Evolutionary conservation across 2,888 invertebrate species (phyloP).

Genomic region (Myopa testacea): DNA sequence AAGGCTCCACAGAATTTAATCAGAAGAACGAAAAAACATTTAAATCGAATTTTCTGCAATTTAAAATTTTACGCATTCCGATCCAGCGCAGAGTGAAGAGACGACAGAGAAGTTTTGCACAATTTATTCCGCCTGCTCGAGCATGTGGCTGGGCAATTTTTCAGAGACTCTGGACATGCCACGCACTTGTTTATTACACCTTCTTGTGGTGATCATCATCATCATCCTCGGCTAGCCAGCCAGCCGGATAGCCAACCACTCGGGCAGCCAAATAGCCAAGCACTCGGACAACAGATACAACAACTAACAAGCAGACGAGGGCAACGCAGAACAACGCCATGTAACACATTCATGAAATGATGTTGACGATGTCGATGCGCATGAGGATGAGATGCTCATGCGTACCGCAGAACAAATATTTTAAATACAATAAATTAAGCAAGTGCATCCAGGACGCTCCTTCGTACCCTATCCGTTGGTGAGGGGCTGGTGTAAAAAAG

Average conservation of each 20-base stretch:
- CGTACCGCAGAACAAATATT: conserved; percentile 37
- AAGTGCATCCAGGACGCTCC: conserved; percentile 15
- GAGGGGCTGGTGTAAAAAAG: neutral
- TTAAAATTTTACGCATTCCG: conserved; percentile 36
- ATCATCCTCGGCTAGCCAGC: neutral
- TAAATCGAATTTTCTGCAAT: conserved; percentile 32
- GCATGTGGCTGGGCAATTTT: conserved; percentile 25
- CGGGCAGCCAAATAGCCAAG: neutral
- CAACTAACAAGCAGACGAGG: neutral
- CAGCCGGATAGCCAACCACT: neutral
- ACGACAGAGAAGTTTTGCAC: neutral
- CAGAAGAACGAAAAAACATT: conserved; percentile 22
- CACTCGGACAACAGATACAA: neutral
- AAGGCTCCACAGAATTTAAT: conserved; percentile 6
- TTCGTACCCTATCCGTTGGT: neutral
- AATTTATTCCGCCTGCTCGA: conserved; percentile 20
- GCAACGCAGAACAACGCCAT: conserved; percentile 7
- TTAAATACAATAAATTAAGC: conserved; percentile 40
- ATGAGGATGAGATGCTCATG: conserved; percentile 13
- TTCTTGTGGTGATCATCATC: conserved; percentile 18
- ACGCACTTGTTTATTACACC: conserved; percentile 39
- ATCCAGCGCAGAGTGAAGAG: neutral
- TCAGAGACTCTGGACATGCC: conserved; percentile 30
- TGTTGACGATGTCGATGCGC: neutral
- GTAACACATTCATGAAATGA: neutral